Evolutionary conservation across 1,140 invertebrate species (phyloP).

Genomic region (Drosophila pruinosa): DNA sequence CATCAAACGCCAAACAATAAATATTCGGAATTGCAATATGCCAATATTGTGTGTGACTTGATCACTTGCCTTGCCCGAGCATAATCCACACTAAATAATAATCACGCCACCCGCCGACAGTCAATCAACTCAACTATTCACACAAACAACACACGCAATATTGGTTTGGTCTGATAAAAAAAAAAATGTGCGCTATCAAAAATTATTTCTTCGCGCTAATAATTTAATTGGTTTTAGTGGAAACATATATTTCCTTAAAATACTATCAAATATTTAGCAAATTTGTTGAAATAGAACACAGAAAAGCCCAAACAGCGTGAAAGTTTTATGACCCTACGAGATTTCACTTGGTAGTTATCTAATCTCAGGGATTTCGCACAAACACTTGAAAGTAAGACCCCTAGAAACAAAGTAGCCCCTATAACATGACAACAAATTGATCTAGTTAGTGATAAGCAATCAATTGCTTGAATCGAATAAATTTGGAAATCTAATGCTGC

Average conservation of each 20-base stretch:
- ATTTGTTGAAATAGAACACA: not conserved
- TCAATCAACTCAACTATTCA: slow-evolving; percentile 13
- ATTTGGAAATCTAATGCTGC: not conserved
- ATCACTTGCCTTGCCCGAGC: not conserved
- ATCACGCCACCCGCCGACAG: slow-evolving; percentile 32
- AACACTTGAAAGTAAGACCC: not conserved
- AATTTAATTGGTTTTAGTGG: slow-evolving; percentile 14
- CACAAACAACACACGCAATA: not conserved
- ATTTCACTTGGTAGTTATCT: not conserved
- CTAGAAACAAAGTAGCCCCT: not conserved
- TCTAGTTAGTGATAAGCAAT: not conserved
- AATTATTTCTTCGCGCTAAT: slow-evolving; percentile 30
- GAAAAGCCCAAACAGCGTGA: not conserved
- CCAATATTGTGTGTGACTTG: slow-evolving; percentile 2
- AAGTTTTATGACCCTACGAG: not conserved
- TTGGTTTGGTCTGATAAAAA: slow-evolving; percentile 1
- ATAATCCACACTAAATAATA: slow-evolving; percentile 3
- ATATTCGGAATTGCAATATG: not conserved
- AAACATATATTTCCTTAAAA: not conserved
- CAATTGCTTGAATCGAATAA: too few relatives aligned
- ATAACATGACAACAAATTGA: not conserved
- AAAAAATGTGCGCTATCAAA: slow-evolving; percentile 6
- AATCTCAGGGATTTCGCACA: not conserved
- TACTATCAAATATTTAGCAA: too few relatives aligned
- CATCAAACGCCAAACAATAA: not conserved